Percentiles rank a stretch among this genome's conserved stretches.
Conservation (phyloP, 2,113 vertebrate species). For the Thalassoma bifasciatum region DNA sequence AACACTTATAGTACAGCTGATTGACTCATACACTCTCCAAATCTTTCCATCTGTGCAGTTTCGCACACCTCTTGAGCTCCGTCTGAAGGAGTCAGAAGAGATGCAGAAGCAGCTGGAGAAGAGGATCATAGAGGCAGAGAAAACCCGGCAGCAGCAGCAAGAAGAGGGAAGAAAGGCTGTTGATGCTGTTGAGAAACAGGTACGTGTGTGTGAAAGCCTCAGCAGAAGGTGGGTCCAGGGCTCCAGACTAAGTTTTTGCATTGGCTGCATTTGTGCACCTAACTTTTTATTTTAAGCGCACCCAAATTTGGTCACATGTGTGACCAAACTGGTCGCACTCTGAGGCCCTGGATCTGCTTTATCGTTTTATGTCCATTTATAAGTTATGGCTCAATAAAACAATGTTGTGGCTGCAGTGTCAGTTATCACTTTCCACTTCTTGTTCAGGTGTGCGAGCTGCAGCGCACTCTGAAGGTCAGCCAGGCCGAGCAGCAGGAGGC, state of each 20-base stretch:
- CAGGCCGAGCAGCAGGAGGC: constrained; percentile 93
- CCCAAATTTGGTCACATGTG: too few species aligned
- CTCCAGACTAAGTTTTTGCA: too few species aligned
- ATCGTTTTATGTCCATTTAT: too few species aligned
- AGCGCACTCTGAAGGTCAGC: constrained; percentile 86
- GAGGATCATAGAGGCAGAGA: constrained; percentile 91
- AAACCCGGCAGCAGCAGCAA: constrained; percentile 89
- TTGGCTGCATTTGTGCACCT: too few species aligned
- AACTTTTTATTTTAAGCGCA: too few species aligned
- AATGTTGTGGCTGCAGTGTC: too few species aligned
- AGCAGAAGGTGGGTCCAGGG: too few species aligned
- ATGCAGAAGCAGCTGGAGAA: constrained; percentile 92
- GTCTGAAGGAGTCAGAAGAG: constrained; percentile 90
- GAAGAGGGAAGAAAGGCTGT: constrained; percentile 90
- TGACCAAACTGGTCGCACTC: too few species aligned
- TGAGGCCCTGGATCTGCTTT: neutral
- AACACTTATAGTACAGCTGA: neutral
- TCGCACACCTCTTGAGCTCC: constrained; percentile 86
- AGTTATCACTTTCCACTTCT: neutral
- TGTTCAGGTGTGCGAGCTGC: constrained; percentile 89
- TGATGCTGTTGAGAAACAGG: constrained; percentile 91
- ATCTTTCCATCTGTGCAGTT: constrained; percentile 25
- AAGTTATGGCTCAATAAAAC: too few species aligned
- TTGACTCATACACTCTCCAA: too few species aligned
- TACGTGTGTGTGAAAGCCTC: constrained; percentile 45